Conservation (phyloP, 2,797 vertebrate genomes). For the Gallinago nigripennis region DNA sequence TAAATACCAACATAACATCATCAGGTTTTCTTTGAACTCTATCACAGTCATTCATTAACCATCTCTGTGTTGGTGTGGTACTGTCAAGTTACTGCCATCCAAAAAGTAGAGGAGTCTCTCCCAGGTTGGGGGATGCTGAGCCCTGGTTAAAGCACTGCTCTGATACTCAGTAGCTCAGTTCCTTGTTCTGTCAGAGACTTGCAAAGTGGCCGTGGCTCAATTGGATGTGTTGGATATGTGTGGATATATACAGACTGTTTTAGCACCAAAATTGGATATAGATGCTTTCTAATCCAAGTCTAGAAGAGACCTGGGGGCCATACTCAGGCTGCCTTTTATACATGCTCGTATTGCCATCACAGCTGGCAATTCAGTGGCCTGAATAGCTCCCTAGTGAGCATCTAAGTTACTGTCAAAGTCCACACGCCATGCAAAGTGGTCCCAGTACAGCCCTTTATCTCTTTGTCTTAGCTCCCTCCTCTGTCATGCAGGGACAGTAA, state of each 20-base stretch:
- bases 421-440: not conserved
- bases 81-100: not conserved
- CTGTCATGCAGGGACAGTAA: not conserved
- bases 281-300: not conserved
- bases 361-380: not conserved
- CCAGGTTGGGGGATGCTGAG: not conserved
- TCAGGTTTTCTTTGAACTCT: not conserved
- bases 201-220: not conserved
- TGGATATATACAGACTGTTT: not conserved
- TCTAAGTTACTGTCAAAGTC: not conserved
- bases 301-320: not conserved
- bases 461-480: not conserved
- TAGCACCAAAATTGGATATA: not conserved
- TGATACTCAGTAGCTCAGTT: not conserved
- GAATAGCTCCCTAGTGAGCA: not conserved
- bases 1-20: not conserved
- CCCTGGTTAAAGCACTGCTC: not conserved
- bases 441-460: not conserved
- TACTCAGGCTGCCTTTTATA: not conserved
- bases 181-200: not conserved
- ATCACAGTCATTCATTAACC: not conserved
- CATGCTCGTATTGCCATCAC: accelerated
- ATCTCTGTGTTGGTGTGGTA: not conserved
- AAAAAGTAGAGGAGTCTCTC: not conserved
- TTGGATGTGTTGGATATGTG: not conserved